A percentile compares a stretch with the other conserved stretches of the same genome.
Conservation (phyloP, 2,888 invertebrate species). For the Aphidius colemani region DNA sequence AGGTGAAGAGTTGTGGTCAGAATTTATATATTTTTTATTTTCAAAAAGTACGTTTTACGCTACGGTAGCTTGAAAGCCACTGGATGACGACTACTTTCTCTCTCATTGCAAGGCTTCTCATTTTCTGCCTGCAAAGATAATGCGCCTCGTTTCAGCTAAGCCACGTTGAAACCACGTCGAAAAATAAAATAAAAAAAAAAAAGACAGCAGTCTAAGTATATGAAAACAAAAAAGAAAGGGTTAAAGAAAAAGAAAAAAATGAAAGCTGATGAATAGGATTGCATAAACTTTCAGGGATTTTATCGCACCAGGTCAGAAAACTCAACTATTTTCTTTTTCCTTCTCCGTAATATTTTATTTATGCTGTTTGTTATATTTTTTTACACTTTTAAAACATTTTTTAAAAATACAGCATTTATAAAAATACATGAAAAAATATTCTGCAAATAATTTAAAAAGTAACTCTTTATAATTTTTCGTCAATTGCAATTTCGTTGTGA, state of each 20-base stretch:
- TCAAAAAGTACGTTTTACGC: constrained; percentile 21
- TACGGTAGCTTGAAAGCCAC: constrained; percentile 26
- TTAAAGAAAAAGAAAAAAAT: constrained; percentile 18
- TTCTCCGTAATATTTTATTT: neutral
- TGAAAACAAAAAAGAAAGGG: constrained; percentile 3
- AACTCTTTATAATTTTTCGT: neutral
- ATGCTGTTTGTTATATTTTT: no score
- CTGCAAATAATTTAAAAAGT: neutral
- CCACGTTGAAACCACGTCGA: constrained; percentile 22
- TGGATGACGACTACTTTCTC: constrained; percentile 12
- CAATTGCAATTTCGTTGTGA: neutral
- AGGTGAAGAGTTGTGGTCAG: constrained; percentile 12
- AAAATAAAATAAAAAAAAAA: constrained; percentile 13
- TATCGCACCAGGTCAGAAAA: constrained; percentile 27
- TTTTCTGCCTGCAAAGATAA: constrained; percentile 32
- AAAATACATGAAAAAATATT: neutral
- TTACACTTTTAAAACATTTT: no score
- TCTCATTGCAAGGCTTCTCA: constrained; percentile 24
- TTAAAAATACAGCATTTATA: no score
- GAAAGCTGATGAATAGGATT: constrained; percentile 12
- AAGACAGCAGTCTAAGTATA: neutral
- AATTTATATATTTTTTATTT: no score
- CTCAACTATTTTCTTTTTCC: constrained; percentile 4
- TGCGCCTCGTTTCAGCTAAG: constrained; percentile 35
- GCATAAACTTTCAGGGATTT: constrained; percentile 29